A percentile compares a stretch with the other conserved stretches of the same genome.
These are phyloP conservation scores for Xiphydria camelus DNA, from an alignment of 2,888 invertebrate genomes.

Conservation along the genomic window DNA sequence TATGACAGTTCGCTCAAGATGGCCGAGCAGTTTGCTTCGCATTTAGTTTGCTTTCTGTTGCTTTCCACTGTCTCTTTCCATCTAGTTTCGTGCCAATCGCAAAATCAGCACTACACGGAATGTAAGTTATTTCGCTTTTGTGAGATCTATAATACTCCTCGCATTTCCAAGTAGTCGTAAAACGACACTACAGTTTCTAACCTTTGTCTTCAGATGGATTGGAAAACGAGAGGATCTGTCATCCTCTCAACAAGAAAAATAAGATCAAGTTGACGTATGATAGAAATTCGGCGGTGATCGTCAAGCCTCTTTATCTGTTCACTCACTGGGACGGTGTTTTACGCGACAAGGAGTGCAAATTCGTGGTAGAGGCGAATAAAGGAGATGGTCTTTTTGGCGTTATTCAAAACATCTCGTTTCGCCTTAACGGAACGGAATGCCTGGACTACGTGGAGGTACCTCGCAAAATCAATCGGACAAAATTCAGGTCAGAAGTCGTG, in stretches of 20 bases:
- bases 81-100: no score
- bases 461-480: neutral
- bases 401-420: conserved; percentile 59
- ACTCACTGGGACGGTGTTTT: conserved; percentile 20
- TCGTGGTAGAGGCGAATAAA: conserved; percentile 35
- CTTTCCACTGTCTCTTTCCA: conserved; percentile 8
- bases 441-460: conserved; percentile 60
- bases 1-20: conserved; percentile 32
- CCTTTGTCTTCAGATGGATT: conserved; percentile 32
- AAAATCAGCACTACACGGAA: conserved; percentile 19
- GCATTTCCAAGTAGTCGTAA: no score
- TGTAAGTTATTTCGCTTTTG: conserved; percentile 30
- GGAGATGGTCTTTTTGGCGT: conserved; percentile 59
- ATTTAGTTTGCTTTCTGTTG: conserved; percentile 23
- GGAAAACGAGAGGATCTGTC: conserved; percentile 33
- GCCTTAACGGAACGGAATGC: conserved; percentile 54
- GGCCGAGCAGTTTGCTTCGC: conserved; percentile 18
- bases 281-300: conserved; percentile 16
- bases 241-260: conserved; percentile 22
- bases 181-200: neutral
- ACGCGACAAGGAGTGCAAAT: conserved; percentile 37
- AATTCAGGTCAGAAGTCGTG: no score
- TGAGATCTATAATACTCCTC: no score
- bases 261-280: neutral
- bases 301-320: conserved; percentile 22